Base-by-base conservation (phyloP, 1,140 invertebrate genomes). In the Drosophila hydei region DNA sequence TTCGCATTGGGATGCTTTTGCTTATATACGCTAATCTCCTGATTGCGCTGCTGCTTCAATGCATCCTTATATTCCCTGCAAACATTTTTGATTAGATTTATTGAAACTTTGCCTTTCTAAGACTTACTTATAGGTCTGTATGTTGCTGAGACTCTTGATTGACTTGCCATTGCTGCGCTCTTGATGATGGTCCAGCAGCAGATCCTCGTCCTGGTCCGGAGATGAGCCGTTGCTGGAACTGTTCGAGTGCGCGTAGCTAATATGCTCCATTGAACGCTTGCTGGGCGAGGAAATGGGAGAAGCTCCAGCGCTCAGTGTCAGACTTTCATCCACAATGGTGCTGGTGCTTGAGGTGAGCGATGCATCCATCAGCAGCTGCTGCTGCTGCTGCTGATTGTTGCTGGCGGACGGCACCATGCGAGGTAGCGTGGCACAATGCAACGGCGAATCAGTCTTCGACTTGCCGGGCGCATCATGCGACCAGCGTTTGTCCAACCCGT, bases 51-150 rank as follows among this genome's bases (percentile, higher is more conserved):
- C 83, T 96, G 95, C 91, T 95, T 95, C 90, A 97, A 91, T 42
- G 96, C 96, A 93, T 97, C 96, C 93, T 97, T 97, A 92, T 97
- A 97, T 93, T 97, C 96, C 92, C 96, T 91, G 48, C 0, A 27
- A 16, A 95, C 1, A 11, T 14, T 9, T 6, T 8, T 0, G 12
- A 4, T 55, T 8, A 38, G 4, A 21, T 14, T 18, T 27, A 7
- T 21, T 19, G 4, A 4, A 18, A 18, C 11, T 36, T 11, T 33
- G 0, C 1, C 16, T 48, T 0, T 19, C 19, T 21, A 4, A 3
- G 19, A 90, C 90, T 92, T 93, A 96, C 96, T 95, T 96, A 93
- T 97, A 97, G 27, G 96, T 97, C 93, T 96, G 96, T 88, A 96
- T 95, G 92, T 96, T 95, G 89, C 93, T 94, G 76, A 95, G 93